These are phyloP conservation scores for Formicarius rufipectus DNA, from an alignment of 2,113 vertebrate genomes.

Conservation along the genomic window DNA sequence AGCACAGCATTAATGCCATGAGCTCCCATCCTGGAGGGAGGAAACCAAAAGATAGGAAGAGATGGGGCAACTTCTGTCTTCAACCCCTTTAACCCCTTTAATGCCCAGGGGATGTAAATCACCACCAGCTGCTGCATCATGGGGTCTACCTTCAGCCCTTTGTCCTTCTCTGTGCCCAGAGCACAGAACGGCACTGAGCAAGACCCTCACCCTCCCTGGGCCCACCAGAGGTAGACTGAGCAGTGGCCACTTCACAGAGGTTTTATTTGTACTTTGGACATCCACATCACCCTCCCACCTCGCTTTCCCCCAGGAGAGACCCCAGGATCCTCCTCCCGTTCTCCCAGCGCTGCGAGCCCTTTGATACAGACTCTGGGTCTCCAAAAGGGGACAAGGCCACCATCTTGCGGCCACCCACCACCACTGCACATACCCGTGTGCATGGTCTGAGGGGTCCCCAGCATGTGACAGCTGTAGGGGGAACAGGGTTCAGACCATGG, in stretches of 20 bases:
- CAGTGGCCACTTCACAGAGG: background rate
- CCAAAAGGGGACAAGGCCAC: constrained; percentile 44
- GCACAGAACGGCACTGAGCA: fast-evolving
- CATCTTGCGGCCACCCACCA: constrained; percentile 44
- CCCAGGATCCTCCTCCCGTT: background rate
- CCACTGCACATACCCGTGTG: constrained; percentile 44
- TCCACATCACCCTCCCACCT: background rate
- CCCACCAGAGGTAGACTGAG: background rate
- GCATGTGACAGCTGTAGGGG: background rate
- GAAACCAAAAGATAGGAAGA: background rate
- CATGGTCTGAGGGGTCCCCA: background rate
- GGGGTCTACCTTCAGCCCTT: background rate
- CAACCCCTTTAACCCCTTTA: background rate
- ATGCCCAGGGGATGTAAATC: background rate
- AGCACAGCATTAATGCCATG: background rate
- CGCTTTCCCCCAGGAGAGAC: background rate
- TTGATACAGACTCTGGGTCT: background rate
- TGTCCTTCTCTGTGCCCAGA: background rate
- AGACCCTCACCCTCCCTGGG: background rate
- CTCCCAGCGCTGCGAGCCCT: background rate
- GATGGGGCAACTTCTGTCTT: background rate
- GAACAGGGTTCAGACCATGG: background rate
- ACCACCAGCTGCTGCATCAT: background rate
- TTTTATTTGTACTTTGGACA: constrained; percentile 8
- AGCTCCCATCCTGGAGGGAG: background rate